Evolutionary conservation across 2,888 invertebrate genomes (phyloP).

Genomic region (Pristionchus exspectatus): DNA sequence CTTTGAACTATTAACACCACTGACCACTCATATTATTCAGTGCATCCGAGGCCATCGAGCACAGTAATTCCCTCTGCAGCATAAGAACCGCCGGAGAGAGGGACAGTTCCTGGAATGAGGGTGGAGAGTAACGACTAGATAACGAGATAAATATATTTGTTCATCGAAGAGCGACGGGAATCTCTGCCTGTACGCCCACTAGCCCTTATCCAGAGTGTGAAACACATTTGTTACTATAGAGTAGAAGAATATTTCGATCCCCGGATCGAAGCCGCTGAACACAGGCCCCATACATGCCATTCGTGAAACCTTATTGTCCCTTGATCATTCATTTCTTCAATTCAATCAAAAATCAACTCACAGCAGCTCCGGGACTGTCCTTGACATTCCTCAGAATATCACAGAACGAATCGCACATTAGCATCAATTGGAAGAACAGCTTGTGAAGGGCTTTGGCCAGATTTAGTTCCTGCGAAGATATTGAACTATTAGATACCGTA

Average conservation of each 20-base stretch:
- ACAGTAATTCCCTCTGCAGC: conserved; percentile 77
- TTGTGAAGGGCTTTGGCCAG: conserved; percentile 92
- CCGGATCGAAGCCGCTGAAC: too few species aligned
- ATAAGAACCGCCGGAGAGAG: conserved; percentile 76
- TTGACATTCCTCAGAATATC: conserved; percentile 80
- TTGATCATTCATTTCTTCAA: neutral
- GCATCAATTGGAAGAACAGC: conserved; percentile 91
- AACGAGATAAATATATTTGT: too few species aligned
- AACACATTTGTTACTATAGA: neutral
- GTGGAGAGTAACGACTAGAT: neutral
- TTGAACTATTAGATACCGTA: neutral
- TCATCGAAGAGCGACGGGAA: too few species aligned
- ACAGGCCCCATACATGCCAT: neutral
- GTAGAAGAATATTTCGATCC: neutral
- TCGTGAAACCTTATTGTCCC: neutral
- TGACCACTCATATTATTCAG: conserved; percentile 34
- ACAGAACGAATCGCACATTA: conserved; percentile 86
- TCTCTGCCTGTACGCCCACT: too few species aligned
- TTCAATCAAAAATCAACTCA: conserved; percentile 50
- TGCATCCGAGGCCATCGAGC: conserved; percentile 65
- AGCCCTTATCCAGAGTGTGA: neutral
- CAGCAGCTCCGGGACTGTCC: conserved; percentile 73
- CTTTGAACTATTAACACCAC: neutral
- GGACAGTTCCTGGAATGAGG: conserved; percentile 72
- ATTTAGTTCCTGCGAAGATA: conserved; percentile 85